Evolutionary conservation across 2,113 vertebrate genomes (phyloP).

Genomic region (Paralichthys olivaceus): DNA sequence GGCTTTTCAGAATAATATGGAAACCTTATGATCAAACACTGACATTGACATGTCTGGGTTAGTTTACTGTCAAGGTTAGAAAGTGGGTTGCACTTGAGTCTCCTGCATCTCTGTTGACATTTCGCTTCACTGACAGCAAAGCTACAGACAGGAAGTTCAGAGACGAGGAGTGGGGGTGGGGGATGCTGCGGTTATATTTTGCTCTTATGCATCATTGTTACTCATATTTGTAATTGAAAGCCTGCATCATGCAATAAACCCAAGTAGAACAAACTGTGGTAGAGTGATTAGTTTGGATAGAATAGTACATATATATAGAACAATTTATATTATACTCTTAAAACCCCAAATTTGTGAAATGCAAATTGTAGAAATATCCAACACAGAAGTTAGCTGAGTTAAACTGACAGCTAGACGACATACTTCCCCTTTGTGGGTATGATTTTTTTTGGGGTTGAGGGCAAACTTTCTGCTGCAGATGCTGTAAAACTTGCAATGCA

Average conservation of each 20-base stretch:
- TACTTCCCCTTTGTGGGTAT: constrained; percentile 50
- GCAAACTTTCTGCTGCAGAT: constrained; percentile 26
- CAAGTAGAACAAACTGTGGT: too few relatives aligned
- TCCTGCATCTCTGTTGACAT: neutral
- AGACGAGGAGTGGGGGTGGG: too few relatives aligned
- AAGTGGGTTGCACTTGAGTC: too few relatives aligned
- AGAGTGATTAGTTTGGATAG: too few relatives aligned
- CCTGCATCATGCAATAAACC: too few relatives aligned
- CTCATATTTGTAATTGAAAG: neutral
- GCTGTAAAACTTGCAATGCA: neutral
- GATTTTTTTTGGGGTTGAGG: constrained; percentile 36
- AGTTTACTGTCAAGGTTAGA: too few relatives aligned
- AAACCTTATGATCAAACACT: too few relatives aligned
- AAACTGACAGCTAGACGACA: constrained; percentile 1
- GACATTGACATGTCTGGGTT: too few relatives aligned
- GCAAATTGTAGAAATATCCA: too few relatives aligned
- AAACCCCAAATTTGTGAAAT: too few relatives aligned
- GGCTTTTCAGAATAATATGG: too few relatives aligned
- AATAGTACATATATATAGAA: too few relatives aligned
- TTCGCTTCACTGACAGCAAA: neutral
- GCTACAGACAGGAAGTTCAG: constrained; percentile 5
- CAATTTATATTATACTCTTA: neutral
- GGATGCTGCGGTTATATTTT: neutral
- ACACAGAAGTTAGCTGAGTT: neutral
- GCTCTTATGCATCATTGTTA: neutral